A percentile compares a stretch with the other conserved stretches of the same genome.
Conservation (phyloP, 2,797 vertebrate genomes). For the Pseudomugil gertrudae region DNA sequence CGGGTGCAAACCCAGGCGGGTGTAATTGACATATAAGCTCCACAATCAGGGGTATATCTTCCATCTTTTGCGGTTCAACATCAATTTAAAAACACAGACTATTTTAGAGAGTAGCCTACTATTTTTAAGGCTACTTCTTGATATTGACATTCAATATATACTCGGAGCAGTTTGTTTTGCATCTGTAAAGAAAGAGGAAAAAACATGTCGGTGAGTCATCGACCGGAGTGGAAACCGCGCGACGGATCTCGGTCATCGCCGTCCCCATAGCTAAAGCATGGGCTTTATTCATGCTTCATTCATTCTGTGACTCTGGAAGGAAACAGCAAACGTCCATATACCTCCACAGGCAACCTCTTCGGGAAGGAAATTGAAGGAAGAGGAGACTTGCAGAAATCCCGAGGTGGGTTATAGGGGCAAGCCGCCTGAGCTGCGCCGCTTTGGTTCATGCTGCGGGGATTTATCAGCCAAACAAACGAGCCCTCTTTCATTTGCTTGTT, state of each 20-base stretch:
- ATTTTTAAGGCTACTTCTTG: too few relatives aligned
- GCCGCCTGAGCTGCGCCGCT: slow-evolving; percentile 9
- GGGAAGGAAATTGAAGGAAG: slow-evolving; percentile 19
- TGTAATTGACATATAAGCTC: slow-evolving; percentile 46
- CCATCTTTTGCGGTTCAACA: slow-evolving; percentile 11
- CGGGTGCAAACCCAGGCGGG: slow-evolving; percentile 62
- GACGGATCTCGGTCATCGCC: slow-evolving; percentile 42
- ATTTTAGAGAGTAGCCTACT: slow-evolving; percentile 9
- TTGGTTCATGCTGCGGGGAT: slow-evolving; percentile 5
- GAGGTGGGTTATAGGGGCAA: slow-evolving; percentile 56
- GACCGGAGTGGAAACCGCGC: slow-evolving; percentile 62
- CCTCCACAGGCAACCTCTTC: not conserved
- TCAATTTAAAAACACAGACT: not conserved
- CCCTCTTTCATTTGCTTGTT: slow-evolving; percentile 20
- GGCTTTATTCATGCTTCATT: slow-evolving; percentile 35
- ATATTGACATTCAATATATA: too few relatives aligned
- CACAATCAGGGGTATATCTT: slow-evolving; percentile 27
- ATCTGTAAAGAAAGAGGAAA: not conserved
- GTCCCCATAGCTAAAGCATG: slow-evolving; percentile 37
- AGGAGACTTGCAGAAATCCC: slow-evolving; percentile 35
- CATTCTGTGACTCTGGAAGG: slow-evolving; percentile 24
- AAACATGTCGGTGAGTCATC: slow-evolving; percentile 72
- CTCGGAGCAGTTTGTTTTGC: too few relatives aligned
- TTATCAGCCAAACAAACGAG: slow-evolving; percentile 28
- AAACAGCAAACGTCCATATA: not conserved